phyloP scores from a whole-genome alignment of 2,888 invertebrate genomes.

The Rhagophthalmus giganteus region DNA sequence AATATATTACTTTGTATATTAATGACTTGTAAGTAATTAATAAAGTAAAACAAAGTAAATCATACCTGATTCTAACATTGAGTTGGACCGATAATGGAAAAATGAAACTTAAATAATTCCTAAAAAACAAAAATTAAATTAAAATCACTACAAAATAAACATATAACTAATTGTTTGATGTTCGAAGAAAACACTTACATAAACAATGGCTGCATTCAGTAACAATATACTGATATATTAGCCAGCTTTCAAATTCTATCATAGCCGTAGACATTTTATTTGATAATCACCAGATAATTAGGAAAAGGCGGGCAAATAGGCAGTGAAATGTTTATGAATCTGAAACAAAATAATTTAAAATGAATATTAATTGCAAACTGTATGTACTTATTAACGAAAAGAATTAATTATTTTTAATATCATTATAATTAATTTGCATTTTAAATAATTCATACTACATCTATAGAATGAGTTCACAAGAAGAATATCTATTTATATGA shows the following conservation, averaged over 20 bases:
- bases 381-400: too few relatives aligned
- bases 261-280: background rate
- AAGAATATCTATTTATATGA: too few relatives aligned
- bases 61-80: slow-evolving; percentile 63
- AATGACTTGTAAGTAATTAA: too few relatives aligned
- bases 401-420: too few relatives aligned
- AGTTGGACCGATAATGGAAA: slow-evolving; percentile 35
- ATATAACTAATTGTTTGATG: background rate
- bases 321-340: background rate
- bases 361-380: too few relatives aligned
- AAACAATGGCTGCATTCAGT: slow-evolving; percentile 68
- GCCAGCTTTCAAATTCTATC: slow-evolving; percentile 67
- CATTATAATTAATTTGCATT: too few relatives aligned
- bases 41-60: slow-evolving; percentile 52
- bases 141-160: slow-evolving; percentile 37
- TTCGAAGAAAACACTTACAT: slow-evolving; percentile 58
- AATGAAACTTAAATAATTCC: slow-evolving; percentile 54
- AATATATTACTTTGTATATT: too few relatives aligned
- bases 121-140: slow-evolving; percentile 49
- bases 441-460: too few relatives aligned
- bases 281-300: background rate
- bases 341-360: too few relatives aligned
- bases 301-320: background rate
- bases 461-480: too few relatives aligned
- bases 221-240: slow-evolving; percentile 69